Evolutionary conservation across 2,113 vertebrate genomes (phyloP).

Genomic region (Semicossyphus pulcher): DNA sequence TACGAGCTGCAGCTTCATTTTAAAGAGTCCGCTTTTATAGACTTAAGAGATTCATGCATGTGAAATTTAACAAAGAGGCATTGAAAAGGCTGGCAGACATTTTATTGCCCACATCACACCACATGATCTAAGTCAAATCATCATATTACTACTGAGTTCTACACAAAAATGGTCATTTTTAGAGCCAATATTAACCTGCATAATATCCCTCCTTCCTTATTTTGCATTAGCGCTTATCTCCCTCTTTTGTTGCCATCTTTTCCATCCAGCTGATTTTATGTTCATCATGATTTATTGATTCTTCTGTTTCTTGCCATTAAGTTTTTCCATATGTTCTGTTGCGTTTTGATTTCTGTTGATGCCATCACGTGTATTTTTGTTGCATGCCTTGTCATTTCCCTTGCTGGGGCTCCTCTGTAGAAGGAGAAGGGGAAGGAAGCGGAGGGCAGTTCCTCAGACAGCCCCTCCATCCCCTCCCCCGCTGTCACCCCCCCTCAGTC

Average conservation of each 20-base stretch:
- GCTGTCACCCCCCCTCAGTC: constrained; percentile 83
- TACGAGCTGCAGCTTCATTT: too few relatives aligned
- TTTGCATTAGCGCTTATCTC: neutral
- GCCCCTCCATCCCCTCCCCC: constrained; percentile 81
- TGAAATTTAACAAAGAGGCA: neutral
- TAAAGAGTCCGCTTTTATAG: neutral
- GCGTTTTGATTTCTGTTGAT: constrained; percentile 65
- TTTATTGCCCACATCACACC: neutral
- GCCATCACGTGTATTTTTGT: constrained; percentile 72
- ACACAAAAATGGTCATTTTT: neutral
- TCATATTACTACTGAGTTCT: too few relatives aligned
- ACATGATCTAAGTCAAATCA: neutral
- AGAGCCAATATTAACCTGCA: neutral
- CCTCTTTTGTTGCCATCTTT: neutral
- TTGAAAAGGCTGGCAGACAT: neutral
- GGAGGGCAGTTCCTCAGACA: constrained; percentile 72
- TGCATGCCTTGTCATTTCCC: constrained; percentile 71
- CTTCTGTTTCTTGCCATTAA: constrained; percentile 1
- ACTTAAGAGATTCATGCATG: neutral
- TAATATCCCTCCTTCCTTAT: neutral
- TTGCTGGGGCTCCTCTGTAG: constrained; percentile 83
- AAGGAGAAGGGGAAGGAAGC: constrained; percentile 89
- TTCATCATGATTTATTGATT: neutral
- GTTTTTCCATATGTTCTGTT: constrained; percentile 26
- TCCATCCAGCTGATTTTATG: neutral